Evolutionary conservation across 2,888 invertebrate species (phyloP).

Genomic region (Taenaris catops): DNA sequence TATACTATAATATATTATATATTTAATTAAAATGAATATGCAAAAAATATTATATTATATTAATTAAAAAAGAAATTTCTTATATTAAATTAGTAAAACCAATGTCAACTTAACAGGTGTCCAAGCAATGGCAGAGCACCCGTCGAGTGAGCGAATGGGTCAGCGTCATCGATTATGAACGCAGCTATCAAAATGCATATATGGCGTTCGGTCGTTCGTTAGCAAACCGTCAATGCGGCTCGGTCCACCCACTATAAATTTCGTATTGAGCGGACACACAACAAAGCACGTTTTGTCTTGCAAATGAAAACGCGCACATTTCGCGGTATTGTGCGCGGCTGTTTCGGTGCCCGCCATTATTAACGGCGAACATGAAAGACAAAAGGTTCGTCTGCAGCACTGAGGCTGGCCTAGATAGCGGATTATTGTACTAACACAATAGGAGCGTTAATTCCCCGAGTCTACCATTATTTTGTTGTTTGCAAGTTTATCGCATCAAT

Average conservation of each 20-base stretch:
- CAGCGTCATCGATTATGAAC: conserved; percentile 23
- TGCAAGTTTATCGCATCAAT: conserved; percentile 74
- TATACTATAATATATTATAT: too few species aligned
- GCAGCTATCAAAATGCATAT: conserved; percentile 67
- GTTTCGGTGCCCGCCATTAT: conserved; percentile 79
- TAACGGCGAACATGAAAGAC: conserved; percentile 80
- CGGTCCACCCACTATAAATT: conserved; percentile 76
- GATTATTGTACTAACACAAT: conserved; percentile 80
- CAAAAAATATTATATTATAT: too few species aligned
- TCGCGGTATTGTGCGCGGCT: conserved; percentile 79
- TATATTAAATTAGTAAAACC: too few species aligned
- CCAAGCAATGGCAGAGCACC: conserved; percentile 1
- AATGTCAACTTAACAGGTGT: conserved; percentile 4
- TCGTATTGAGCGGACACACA: conserved; percentile 78
- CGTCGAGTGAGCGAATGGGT: conserved; percentile 17
- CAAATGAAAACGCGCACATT: conserved; percentile 80
- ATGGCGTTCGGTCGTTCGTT: conserved; percentile 67
- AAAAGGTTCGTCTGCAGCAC: conserved; percentile 80
- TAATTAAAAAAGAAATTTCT: too few species aligned
- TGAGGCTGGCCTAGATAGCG: conserved; percentile 79
- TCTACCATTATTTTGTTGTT: conserved; percentile 77
- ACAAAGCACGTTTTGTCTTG: conserved; percentile 80
- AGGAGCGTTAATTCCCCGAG: conserved; percentile 77
- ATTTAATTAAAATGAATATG: too few species aligned
- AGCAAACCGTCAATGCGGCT: conserved; percentile 70